Evolutionary conservation across 2,113 vertebrate genomes (phyloP).

Genomic region (Tamias sibiricus): DNA sequence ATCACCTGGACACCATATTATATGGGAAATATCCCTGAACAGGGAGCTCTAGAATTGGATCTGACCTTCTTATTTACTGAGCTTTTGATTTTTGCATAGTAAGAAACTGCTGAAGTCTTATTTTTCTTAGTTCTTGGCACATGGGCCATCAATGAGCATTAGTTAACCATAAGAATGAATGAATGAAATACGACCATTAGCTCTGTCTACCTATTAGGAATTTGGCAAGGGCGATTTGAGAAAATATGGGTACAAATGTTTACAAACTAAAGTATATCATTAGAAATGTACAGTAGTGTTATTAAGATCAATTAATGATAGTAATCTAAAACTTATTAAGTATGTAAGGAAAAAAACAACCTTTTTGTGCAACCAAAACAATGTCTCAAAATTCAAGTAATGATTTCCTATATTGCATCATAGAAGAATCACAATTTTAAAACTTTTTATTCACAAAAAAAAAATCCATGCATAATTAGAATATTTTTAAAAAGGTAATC

Average conservation of each 20-base stretch:
- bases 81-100: neutral
- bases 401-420: neutral
- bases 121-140: neutral
- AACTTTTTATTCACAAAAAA: neutral
- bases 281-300: neutral
- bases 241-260: neutral
- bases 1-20: neutral
- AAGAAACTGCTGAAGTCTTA: neutral
- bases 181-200: neutral
- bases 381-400: neutral
- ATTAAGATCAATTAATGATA: neutral
- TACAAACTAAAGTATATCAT: neutral
- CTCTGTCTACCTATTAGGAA: neutral
- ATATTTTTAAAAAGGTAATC: neutral
- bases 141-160: neutral
- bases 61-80: neutral
- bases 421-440: neutral
- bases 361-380: neutral
- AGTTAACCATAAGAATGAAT: neutral
- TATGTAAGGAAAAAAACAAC: neutral
- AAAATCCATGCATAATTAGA: neutral
- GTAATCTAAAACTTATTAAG: neutral
- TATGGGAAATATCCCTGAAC: neutral
- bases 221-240: neutral
- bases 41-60: neutral